Evolutionary conservation across 2,888 invertebrate species (phyloP).

Genomic region (Trisateles emortualis): DNA sequence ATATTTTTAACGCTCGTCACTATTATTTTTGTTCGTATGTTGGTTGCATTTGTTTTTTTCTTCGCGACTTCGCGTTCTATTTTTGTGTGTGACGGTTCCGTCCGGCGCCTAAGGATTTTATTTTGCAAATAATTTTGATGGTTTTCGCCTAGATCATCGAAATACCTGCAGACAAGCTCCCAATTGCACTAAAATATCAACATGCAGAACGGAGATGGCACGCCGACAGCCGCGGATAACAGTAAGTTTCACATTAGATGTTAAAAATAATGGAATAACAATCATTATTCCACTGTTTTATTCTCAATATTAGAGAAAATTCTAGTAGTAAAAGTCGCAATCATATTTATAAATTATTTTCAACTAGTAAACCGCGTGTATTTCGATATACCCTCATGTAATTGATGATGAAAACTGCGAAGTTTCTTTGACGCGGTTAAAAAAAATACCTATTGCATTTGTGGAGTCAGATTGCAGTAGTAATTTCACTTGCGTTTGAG

Average conservation of each 20-base stretch:
- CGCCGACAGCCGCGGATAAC: conserved; percentile 71
- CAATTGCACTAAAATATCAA: conserved; percentile 72
- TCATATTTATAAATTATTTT: conserved; percentile 31
- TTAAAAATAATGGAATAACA: conserved; percentile 72
- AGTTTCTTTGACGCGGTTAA: conserved; percentile 39
- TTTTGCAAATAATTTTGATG: conserved; percentile 78
- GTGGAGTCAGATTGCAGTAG: conserved; percentile 48
- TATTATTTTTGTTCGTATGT: conserved; percentile 46
- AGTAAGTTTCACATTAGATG: conserved; percentile 76
- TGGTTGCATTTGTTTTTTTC: conserved; percentile 80
- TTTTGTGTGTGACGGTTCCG: conserved; percentile 86
- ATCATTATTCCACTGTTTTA: conserved; percentile 69
- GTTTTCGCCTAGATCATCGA: conserved; percentile 68
- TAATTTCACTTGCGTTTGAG: conserved; percentile 73
- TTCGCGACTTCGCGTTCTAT: conserved; percentile 86
- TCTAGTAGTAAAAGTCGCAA: conserved; percentile 35
- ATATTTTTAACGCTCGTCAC: conserved; percentile 26
- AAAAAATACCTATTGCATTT: conserved; percentile 47
- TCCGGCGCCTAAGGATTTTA: conserved; percentile 72
- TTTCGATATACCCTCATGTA: conserved; percentile 72
- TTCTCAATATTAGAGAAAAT: conserved; percentile 56
- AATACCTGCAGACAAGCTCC: conserved; percentile 67
- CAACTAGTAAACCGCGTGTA: conserved; percentile 48
- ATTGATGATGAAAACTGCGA: conserved; percentile 41
- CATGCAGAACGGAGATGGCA: conserved; percentile 84